These are phyloP conservation scores for Coryphaenoides rupestris DNA, from an alignment of 2,113 vertebrate genomes.

Conservation along the genomic window DNA sequence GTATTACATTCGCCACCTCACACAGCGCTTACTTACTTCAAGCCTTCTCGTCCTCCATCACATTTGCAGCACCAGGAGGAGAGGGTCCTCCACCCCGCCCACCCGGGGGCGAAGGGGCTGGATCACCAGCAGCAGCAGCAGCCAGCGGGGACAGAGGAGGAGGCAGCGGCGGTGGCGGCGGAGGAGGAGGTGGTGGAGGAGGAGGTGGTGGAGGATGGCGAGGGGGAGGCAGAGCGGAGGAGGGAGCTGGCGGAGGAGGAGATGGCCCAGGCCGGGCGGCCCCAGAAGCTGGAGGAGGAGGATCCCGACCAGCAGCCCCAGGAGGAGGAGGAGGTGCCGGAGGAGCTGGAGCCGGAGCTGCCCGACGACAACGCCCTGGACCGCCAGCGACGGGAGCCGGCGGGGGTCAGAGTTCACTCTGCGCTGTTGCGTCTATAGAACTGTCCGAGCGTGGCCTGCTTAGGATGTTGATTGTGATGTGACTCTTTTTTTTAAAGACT, in stretches of 20 bases:
- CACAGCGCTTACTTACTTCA: too few relatives aligned
- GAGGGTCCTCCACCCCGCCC: constrained; percentile 44
- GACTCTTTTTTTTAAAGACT: too few relatives aligned
- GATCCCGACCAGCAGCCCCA: constrained; percentile 66
- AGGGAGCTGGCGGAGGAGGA: constrained; percentile 87
- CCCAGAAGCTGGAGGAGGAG: constrained; percentile 76
- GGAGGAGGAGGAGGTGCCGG: constrained; percentile 63
- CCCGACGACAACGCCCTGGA: constrained; percentile 67
- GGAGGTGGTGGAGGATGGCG: constrained; percentile 74
- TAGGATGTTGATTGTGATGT: too few relatives aligned
- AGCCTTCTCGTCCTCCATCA: not conserved
- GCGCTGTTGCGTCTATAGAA: not conserved
- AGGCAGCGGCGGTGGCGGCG: too few relatives aligned
- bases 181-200: constrained; percentile 30
- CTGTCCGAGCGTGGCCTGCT: not conserved
- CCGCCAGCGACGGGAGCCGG: constrained; percentile 49
- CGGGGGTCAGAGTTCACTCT: constrained; percentile 42
- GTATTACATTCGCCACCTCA: too few relatives aligned
- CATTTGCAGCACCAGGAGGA: constrained; percentile 34
- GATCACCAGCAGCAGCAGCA: too few relatives aligned
- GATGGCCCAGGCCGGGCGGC: constrained; percentile 84
- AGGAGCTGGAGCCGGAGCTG: constrained; percentile 57
- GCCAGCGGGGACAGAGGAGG: too few relatives aligned
- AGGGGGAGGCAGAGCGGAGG: constrained; percentile 83
- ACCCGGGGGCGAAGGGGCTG: constrained; percentile 12